phyloP scores from a whole-genome alignment of 2,797 vertebrate species.

The Cryptoblepharus egeriae region DNA sequence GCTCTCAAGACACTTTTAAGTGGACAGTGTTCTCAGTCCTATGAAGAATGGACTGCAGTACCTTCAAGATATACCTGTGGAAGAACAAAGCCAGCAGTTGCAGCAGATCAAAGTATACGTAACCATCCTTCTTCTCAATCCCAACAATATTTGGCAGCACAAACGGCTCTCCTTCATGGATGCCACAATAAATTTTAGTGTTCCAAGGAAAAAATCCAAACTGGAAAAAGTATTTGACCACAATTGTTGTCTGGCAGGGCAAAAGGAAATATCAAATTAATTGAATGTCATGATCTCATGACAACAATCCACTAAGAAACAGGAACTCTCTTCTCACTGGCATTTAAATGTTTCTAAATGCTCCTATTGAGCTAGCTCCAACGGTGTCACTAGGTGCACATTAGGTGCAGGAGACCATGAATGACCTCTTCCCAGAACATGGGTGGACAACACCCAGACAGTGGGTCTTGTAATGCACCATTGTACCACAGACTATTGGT shows the following conservation, averaged over 20 bases:
- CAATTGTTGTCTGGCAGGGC: constrained; percentile 77
- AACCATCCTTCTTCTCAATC: constrained; percentile 80
- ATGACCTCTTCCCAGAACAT: no score
- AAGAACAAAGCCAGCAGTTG: constrained; percentile 82
- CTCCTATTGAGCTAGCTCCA: no score
- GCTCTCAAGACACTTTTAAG: background rate
- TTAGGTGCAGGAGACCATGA: no score
- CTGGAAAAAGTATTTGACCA: constrained; percentile 86
- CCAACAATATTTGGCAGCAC: constrained; percentile 80
- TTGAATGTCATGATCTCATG: constrained; percentile 20
- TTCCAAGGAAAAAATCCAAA: constrained; percentile 87
- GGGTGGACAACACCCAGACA: no score
- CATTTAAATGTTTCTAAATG: no score
- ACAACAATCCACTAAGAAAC: background rate
- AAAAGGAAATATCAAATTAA: constrained; percentile 33
- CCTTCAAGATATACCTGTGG: constrained; percentile 81
- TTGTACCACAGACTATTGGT: no score
- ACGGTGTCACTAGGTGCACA: no score
- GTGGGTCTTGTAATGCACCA: no score
- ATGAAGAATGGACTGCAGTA: background rate
- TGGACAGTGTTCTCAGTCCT: background rate
- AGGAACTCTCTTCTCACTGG: constrained; percentile 6
- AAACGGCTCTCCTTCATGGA: constrained; percentile 79
- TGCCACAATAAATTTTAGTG: constrained; percentile 78
- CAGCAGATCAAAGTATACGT: constrained; percentile 77